Evolutionary conservation across 2,888 invertebrate genomes (phyloP).

Genomic region (Calliopum simillimum): DNA sequence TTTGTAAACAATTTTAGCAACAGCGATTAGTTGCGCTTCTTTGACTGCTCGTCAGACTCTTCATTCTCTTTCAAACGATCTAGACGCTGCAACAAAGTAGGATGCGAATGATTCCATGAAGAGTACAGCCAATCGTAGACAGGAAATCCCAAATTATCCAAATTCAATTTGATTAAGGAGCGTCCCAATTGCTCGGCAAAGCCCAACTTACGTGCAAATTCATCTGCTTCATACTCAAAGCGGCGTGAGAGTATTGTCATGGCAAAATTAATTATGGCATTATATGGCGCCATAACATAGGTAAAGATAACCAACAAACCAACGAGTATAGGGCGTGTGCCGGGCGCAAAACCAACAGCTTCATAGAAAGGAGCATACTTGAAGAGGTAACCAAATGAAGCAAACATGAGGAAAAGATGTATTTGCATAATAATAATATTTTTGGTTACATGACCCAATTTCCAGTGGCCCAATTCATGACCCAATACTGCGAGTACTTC

Average conservation of each 20-base stretch:
- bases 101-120: conserved; percentile 96
- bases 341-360: conserved; percentile 87
- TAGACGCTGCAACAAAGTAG: conserved; percentile 93
- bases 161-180: conserved; percentile 92
- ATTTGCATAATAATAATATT: conserved; percentile 87
- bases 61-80: conserved; percentile 65
- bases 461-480: conserved; percentile 99
- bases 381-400: conserved; percentile 76
- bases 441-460: conserved; percentile 87
- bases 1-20: too few relatives aligned
- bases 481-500: conserved; percentile 96
- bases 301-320: conserved; percentile 91
- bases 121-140: conserved; percentile 94
- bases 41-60: conserved; percentile 31
- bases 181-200: conserved; percentile 80
- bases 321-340: conserved; percentile 86
- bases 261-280: conserved; percentile 86
- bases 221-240: conserved; percentile 97
- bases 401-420: conserved; percentile 75
- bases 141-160: conserved; percentile 97
- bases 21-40: conserved; percentile 32
- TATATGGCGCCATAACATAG: conserved; percentile 93
- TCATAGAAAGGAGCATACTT: conserved; percentile 81
- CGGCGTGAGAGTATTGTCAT: conserved; percentile 86
- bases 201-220: conserved; percentile 86